Evolutionary conservation across 2,888 invertebrate species (phyloP).

Genomic region (Hybos culiciformis): DNA sequence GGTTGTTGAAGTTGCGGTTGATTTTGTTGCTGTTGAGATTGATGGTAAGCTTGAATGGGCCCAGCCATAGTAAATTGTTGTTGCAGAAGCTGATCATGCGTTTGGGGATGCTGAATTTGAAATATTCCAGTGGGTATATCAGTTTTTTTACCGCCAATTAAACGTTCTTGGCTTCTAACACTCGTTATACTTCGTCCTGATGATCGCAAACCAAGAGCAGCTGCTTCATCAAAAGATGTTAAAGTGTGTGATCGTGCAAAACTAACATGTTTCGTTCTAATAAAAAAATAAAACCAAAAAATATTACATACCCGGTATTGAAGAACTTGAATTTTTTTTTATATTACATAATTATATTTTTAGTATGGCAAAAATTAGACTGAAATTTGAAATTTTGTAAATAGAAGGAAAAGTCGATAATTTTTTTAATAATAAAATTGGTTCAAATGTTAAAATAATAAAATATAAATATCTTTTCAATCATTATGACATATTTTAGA

Average conservation of each 20-base stretch:
- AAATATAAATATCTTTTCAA: no score
- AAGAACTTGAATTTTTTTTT: background rate
- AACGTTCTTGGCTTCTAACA: conserved; percentile 51
- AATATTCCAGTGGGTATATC: conserved; percentile 25
- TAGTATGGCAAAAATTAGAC: no score
- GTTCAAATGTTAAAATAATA: no score
- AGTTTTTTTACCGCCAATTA: conserved; percentile 59
- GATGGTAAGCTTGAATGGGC: background rate
- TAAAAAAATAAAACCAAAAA: no score
- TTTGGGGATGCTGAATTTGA: conserved; percentile 25
- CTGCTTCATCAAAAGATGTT: conserved; percentile 67
- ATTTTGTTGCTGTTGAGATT: conserved; percentile 6
- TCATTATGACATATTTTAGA: no score
- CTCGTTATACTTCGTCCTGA: conserved; percentile 33
- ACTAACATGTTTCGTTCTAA: conserved; percentile 80
- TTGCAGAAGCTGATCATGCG: conserved; percentile 5
- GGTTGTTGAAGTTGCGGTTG: conserved; percentile 4
- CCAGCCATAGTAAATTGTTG: conserved; percentile 7
- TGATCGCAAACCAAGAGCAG: conserved; percentile 35
- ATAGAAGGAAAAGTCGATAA: no score
- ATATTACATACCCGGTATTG: no score
- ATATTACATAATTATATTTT: conserved; percentile 1
- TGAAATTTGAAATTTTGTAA: no score
- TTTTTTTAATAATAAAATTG: no score
- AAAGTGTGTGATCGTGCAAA: conserved; percentile 79